These are phyloP conservation scores for Sesia apiformis DNA, from an alignment of 2,888 invertebrate genomes.

Conservation along the genomic window DNA sequence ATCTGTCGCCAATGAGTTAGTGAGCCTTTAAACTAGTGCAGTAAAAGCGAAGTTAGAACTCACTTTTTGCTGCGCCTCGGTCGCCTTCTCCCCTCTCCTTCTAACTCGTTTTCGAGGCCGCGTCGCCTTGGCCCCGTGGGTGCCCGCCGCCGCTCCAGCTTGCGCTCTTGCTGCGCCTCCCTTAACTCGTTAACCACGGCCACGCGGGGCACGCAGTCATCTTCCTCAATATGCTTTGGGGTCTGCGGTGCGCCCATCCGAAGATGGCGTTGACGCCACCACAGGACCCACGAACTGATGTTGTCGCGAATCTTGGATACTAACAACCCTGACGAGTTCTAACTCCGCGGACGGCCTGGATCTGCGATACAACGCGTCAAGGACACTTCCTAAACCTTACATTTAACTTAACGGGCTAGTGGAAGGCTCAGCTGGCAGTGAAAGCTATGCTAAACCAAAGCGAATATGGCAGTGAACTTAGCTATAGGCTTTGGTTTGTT, in stretches of 20 bases:
- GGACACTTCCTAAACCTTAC: conserved; percentile 21
- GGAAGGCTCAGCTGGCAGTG: conserved; percentile 48
- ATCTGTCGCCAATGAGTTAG: too few relatives aligned
- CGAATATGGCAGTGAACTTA: conserved; percentile 39
- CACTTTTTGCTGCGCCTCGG: conserved; percentile 28
- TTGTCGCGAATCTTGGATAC: conserved; percentile 64
- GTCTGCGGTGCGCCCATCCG: conserved; percentile 71
- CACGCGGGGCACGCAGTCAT: conserved; percentile 53
- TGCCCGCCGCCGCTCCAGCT: conserved; percentile 48
- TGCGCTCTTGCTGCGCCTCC: conserved; percentile 37
- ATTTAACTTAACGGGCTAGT: conserved; percentile 37
- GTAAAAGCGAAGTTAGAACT: not conserved
- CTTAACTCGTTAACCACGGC: conserved; percentile 42
- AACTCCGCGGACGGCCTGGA: conserved; percentile 21
- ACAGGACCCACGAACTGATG: conserved; percentile 67
- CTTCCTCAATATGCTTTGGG: conserved; percentile 56
- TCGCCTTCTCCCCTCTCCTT: conserved; percentile 47
- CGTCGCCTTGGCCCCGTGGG: conserved; percentile 45
- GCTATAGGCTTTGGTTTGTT: conserved; percentile 30
- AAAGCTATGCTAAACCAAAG: conserved; percentile 34
- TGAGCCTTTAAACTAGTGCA: too few relatives aligned
- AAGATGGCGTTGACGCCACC: conserved; percentile 69
- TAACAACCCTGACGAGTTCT: conserved; percentile 20
- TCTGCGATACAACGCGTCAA: conserved; percentile 16
- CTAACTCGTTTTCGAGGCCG: conserved; percentile 49